Base-by-base conservation (phyloP, 1,140 invertebrate genomes). In the Lucilia cuprina region DNA sequence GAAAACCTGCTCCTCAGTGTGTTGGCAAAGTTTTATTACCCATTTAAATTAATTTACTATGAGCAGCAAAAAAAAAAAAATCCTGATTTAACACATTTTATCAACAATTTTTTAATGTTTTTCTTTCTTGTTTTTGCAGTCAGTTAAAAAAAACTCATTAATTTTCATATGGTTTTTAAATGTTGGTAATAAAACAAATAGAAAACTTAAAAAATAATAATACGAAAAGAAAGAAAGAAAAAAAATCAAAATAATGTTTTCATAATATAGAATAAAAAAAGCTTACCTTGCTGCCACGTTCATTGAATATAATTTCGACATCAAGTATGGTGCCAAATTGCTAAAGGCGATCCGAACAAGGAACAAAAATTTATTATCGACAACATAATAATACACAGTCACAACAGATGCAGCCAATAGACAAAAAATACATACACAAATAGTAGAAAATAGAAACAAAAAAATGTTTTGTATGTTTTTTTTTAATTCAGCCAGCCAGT, bases 291-390 rank as follows among this genome's bases (percentile, higher is more conserved):
- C 98, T 99, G 91, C 98, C 98, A 87, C 98, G 94, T 93, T 99
- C 98, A 93, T 99, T 99, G 94, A 99, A 99, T 92, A 99, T 99
- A 90, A 99, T 99, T 95, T 99, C 98, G 92, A 99, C 98, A 93
- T 99, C 98, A 91, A 99, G 94, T 91, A 99, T 99, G 90, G 96
- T 95, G 88, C 98, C 99, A 94, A 97, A 99, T 96, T 98, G 97
- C 97, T 99, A 85, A 35, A 84, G 84, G 30, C 25, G 96, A 89
- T 82, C 83, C 49, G 35, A 70, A 70, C 35, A 60, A 77, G 8
- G 30, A 50, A 25, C 25, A 84, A 35, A 41, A 74, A 75, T 17
- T 14, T 12, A 90, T 91, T 92, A 93, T 92, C 92, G 86, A 84
- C 74, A 84, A 85, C 74, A 7, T 55, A 77, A 30, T 60, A 14